phyloP scores from a whole-genome alignment of 2,888 invertebrate species.

The Unio pictorum region DNA sequence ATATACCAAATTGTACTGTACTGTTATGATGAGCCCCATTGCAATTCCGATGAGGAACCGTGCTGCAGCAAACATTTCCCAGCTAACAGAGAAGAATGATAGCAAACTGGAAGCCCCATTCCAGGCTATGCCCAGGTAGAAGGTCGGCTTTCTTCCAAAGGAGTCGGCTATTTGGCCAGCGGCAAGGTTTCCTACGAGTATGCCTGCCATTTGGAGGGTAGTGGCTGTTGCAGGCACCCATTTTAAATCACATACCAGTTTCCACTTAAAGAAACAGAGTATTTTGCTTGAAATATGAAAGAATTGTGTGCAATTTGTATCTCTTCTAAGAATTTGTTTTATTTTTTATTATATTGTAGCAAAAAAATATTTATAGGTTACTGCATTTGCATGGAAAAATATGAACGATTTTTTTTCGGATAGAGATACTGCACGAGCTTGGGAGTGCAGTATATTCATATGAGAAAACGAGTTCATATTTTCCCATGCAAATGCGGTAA shows the following conservation, averaged over 20 bases:
- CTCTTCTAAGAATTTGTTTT: no score
- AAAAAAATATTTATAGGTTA: no score
- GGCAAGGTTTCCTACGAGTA: conserved; percentile 25
- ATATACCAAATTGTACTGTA: conserved; percentile 15
- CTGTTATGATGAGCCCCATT: conserved; percentile 24
- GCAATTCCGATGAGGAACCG: conserved; percentile 34
- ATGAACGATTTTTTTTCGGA: no score
- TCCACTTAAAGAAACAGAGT: conserved; percentile 21
- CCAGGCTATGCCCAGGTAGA: conserved; percentile 13
- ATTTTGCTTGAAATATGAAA: no score
- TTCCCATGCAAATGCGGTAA: no score
- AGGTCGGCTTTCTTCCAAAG: conserved; percentile 32
- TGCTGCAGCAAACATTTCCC: conserved; percentile 32
- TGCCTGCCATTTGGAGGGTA: conserved; percentile 32
- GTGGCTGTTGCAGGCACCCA: conserved; percentile 25
- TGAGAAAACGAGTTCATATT: no score
- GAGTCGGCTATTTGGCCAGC: conserved; percentile 32
- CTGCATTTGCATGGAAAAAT: no score
- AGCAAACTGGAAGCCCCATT: conserved; percentile 12
- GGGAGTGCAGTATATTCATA: no score
- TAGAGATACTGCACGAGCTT: no score
- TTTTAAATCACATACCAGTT: conserved; percentile 24
- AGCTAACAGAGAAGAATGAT: conserved; percentile 23
- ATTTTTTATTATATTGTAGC: no score
- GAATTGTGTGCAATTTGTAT: no score